Percentiles rank a stretch among this genome's conserved stretches.
These are phyloP conservation scores for Agonopterix alstromeriana DNA, from an alignment of 2,888 invertebrate genomes.

Conservation along the genomic window DNA sequence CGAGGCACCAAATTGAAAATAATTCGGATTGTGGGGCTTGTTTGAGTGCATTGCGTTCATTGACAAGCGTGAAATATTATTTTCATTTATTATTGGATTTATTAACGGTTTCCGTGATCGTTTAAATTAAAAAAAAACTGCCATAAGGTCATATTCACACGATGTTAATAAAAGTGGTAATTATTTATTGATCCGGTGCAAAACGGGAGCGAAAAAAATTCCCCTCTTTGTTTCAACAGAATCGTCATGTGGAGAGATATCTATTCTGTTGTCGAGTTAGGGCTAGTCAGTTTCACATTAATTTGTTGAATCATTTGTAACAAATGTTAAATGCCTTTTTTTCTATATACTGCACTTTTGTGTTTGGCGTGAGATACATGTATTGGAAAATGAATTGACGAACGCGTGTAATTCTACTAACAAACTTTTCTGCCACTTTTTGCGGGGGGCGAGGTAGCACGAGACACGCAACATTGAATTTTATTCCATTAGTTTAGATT, in stretches of 20 bases:
- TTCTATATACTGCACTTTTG: too few species aligned
- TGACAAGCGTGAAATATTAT: conserved; percentile 16
- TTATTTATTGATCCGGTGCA: conserved; percentile 62
- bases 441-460: too few species aligned
- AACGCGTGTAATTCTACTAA: too few species aligned
- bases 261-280: conserved; percentile 6
- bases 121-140: conserved; percentile 3
- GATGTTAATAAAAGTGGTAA: conserved; percentile 36
- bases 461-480: too few species aligned
- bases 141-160: conserved; percentile 56
- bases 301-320: background rate
- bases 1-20: conserved; percentile 55
- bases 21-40: conserved; percentile 54
- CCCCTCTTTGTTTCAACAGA: conserved; percentile 47
- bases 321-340: too few species aligned
- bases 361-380: too few species aligned
- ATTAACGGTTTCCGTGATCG: conserved; percentile 5
- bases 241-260: conserved; percentile 16
- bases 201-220: conserved; percentile 36
- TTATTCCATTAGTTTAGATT: too few species aligned
- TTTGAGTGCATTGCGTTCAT: conserved; percentile 23
- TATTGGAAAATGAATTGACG: too few species aligned
- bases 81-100: conserved; percentile 11
- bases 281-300: background rate
- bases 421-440: too few species aligned